Evolutionary conservation across 2,888 invertebrate genomes (phyloP), one percentile per base, ranked within the genome.

Genomic region (Metopia argyrocephala): DNA sequence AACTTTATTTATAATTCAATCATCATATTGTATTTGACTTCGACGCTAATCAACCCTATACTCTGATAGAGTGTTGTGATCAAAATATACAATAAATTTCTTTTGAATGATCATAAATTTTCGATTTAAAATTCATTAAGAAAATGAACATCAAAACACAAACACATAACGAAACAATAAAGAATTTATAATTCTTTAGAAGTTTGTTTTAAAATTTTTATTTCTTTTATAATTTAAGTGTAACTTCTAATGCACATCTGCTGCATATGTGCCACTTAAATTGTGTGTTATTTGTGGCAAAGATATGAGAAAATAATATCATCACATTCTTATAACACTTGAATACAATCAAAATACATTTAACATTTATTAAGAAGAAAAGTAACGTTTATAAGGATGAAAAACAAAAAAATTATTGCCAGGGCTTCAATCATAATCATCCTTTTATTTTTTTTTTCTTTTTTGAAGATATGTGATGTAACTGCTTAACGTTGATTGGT

Each of bases 61-160:
- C n/a, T n/a, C n/a, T n/a, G n/a, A n/a, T n/a, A n/a, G n/a, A n/a
- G n/a, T n/a, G n/a, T n/a, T n/a, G n/a, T 59, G 64, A 80, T 80
- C 76, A 69, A 80, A 76, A 80, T 76, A 81, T 18, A 54, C 59
- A 68, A 81, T 81, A 81, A 80, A 80, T 80, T 74, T 69, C 69
- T 54, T 52, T n/a, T 50, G 38, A 50, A 54, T 69, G 74, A 65
- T 59, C 48, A 76, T 69, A 81, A 73, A 80, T 54, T 73, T 21
- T 12, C 46, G 27, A 48, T 56, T 62, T 64, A 64, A 64, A 70
- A 76, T 57, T 70, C 64, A 78, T 78, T 78, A 78, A 78, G 78
- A 79, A 74, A 64, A n/a, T 50, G 62, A 79, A 68, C 64, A 69
- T 57, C 45, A 79, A 74, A 79, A 79, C 52, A 70, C 25, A 64